phyloP scores from a whole-genome alignment of 1,140 invertebrate genomes.

The Melanaphis sacchari region DNA sequence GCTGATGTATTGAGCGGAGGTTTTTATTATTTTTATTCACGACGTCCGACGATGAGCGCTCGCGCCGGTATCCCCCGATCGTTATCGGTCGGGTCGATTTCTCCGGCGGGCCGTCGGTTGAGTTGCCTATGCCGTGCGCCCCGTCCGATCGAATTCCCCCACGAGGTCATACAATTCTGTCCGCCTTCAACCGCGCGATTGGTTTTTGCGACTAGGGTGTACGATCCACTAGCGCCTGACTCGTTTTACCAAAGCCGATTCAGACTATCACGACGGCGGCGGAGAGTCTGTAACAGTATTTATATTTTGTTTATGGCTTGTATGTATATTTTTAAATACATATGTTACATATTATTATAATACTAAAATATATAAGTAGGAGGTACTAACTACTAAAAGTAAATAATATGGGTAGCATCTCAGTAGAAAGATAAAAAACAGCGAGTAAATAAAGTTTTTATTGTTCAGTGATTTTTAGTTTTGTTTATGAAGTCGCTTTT shows the following conservation, averaged over 20 bases:
- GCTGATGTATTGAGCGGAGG: background rate
- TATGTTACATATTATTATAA: background rate
- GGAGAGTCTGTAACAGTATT: background rate
- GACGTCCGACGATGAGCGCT: background rate
- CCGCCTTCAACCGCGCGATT: background rate
- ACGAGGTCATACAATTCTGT: background rate
- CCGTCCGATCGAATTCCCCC: background rate
- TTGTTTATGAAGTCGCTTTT: background rate
- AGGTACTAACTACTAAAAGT: background rate
- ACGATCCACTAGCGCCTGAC: background rate
- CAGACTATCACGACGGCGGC: too few relatives aligned
- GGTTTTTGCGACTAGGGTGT: background rate
- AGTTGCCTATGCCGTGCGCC: conserved; percentile 28
- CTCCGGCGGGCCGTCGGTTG: background rate
- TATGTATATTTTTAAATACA: background rate
- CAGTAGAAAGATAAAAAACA: background rate
- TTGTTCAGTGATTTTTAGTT: background rate
- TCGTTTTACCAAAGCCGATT: background rate
- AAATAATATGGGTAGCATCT: background rate
- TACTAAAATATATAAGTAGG: too few relatives aligned
- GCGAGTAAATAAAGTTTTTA: background rate
- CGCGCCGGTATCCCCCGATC: conserved; percentile 37
- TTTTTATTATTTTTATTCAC: background rate
- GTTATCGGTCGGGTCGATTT: conserved; percentile 50
- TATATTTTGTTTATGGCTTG: too few relatives aligned